Base-by-base conservation (phyloP, 1,140 invertebrate species). In the Aphelinus atriplicis region DNA sequence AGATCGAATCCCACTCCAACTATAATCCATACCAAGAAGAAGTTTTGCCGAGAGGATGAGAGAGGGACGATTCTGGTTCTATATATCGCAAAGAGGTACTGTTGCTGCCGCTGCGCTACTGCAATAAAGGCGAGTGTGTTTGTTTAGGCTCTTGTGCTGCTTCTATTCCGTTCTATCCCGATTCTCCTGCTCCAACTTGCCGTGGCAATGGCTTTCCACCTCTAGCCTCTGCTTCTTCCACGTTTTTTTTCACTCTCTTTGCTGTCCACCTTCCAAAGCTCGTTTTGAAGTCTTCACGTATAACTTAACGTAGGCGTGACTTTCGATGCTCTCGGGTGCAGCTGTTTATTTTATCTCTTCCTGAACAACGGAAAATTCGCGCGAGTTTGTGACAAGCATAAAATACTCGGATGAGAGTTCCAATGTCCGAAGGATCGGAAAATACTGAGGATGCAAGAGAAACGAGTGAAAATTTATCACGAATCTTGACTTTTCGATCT, bases 91-190 rank as follows among this genome's bases (percentile, higher is more conserved):
- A 84, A 64, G 46, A 64, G 61, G n/a, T 26, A 26, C 26, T 26
- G 58, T 60, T 26, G 9, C 42, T 58, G 47, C 46, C 1, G 7
- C 26, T 46, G 53, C 47, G 82, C 77, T 81, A 78, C 81, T 81
- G 84, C 84, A 87, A 87, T 87, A 87, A 86, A 86, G 81, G 80
- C 82, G 81, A 87, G 83, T 84, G 78, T 85, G 84, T 87, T 87
- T 86, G 81, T 84, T 87, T 87, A 87, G 84, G 85, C 82, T 85
- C 82, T 85, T 85, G 79, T 80, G 26, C 82, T 84, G 79, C 80
- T 80, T 85, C 79, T 79, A 82, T 79, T 81, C 77, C 65, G 73
- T 51, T 6, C 64, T 80, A 78, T 71, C 78, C 79, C 76, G 79
- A 78, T 78, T 77, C 78, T 58, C 77, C 78, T 75, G 57, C 61